These are phyloP conservation scores for Agrochola lychnidis DNA, from an alignment of 2,888 invertebrate species.

Conservation along the genomic window DNA sequence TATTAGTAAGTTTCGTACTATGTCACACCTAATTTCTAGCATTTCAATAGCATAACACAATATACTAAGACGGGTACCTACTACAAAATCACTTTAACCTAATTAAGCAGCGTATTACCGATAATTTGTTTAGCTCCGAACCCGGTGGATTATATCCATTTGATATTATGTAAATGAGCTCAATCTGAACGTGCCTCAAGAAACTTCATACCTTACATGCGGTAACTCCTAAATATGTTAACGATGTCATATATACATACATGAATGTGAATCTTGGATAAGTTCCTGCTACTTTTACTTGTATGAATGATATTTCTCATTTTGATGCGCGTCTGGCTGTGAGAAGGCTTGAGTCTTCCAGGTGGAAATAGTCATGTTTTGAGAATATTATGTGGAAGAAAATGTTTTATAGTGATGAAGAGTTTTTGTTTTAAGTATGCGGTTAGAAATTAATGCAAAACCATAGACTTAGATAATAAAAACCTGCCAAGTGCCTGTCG, in stretches of 20 bases:
- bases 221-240: slow-evolving; percentile 65
- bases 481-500: no score
- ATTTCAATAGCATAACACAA: background rate
- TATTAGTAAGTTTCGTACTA: background rate
- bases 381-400: background rate
- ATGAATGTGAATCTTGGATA: slow-evolving; percentile 60
- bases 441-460: background rate
- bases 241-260: slow-evolving; percentile 62
- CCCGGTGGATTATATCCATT: slow-evolving; percentile 57
- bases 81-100: slow-evolving; percentile 34
- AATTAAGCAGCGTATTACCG: slow-evolving; percentile 47
- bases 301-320: slow-evolving; percentile 48
- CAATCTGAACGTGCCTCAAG: slow-evolving; percentile 54
- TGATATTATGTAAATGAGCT: slow-evolving; percentile 63
- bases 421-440: background rate
- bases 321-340: slow-evolving; percentile 51
- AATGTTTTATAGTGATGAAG: background rate
- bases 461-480: background rate
- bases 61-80: background rate
- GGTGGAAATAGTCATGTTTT: slow-evolving; percentile 26
- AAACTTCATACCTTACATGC: slow-evolving; percentile 51
- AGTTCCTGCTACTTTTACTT: slow-evolving; percentile 47
- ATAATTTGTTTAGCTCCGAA: slow-evolving; percentile 60
- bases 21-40: background rate
- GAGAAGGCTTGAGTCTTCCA: slow-evolving; percentile 15